Conservation (phyloP, 2,113 vertebrate genomes). For the Carollia perspicillata region DNA sequence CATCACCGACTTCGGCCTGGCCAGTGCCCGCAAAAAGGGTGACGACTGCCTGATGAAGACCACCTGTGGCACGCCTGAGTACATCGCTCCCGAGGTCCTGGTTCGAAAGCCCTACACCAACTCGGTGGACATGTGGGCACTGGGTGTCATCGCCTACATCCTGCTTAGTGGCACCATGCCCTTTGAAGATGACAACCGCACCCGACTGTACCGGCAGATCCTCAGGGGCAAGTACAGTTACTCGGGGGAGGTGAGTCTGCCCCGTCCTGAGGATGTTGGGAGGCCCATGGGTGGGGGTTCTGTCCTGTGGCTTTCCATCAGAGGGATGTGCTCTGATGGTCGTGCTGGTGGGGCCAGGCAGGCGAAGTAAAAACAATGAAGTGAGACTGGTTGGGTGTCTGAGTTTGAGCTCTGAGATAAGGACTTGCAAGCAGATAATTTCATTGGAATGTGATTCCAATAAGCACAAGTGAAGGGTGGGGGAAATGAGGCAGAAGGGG, state of each 20-base stretch:
- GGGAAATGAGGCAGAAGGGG: neutral
- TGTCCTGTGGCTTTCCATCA: neutral
- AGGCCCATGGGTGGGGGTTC: neutral
- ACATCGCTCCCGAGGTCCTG: slow-evolving; percentile 97
- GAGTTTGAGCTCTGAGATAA: neutral
- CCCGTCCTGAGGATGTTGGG: neutral
- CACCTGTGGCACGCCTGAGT: slow-evolving; percentile 96
- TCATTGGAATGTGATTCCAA: neutral
- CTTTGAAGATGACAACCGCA: slow-evolving; percentile 98
- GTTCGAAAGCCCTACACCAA: slow-evolving; percentile 97
- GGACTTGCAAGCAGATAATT: neutral
- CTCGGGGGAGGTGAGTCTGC: slow-evolving; percentile 93
- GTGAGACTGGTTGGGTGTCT: neutral
- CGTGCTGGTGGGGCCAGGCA: neutral
- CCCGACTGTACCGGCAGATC: slow-evolving; percentile 96
- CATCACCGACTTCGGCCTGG: slow-evolving; percentile 97
- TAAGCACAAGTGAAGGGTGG: neutral
- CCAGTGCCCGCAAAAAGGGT: slow-evolving; percentile 95
- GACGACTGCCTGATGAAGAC: slow-evolving; percentile 99
- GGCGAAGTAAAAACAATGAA: neutral
- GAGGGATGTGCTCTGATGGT: neutral
- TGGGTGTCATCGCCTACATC: slow-evolving; percentile 97
- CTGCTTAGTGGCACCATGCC: slow-evolving; percentile 98
- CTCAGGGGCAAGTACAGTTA: slow-evolving; percentile 99
- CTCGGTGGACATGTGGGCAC: slow-evolving; percentile 98